A percentile compares a stretch with the other conserved stretches of the same genome.
Evolutionary conservation across 2,888 invertebrate species (phyloP).

Genomic region (Cecidostiba fungosa): DNA sequence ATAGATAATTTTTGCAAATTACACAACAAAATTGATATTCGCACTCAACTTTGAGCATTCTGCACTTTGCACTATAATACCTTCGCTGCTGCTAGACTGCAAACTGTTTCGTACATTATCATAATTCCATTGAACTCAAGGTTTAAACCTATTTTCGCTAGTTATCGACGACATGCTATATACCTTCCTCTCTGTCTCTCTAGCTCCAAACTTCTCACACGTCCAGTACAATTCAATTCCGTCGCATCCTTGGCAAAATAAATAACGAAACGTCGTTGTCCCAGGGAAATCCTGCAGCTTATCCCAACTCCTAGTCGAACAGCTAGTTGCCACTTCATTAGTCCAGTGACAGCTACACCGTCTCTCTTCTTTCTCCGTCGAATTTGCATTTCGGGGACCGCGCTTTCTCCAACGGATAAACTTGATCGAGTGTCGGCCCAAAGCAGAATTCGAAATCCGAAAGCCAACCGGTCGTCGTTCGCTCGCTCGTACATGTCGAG

Average conservation of each 20-base stretch:
- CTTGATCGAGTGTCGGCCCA: conserved; percentile 66
- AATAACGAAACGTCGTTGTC: conserved; percentile 18
- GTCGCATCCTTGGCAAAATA: conserved; percentile 12
- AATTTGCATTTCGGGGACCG: conserved; percentile 34
- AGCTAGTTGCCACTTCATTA: conserved; percentile 54
- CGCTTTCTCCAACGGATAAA: conserved; percentile 65
- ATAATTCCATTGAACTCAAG: conserved; percentile 6
- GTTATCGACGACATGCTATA: neutral
- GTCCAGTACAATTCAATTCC: conserved; percentile 13
- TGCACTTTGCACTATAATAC: neutral
- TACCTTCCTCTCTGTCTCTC: neutral
- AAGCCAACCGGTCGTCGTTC: conserved; percentile 58
- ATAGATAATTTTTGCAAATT: neutral
- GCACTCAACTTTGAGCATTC: neutral
- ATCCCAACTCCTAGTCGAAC: conserved; percentile 6
- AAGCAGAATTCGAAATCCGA: conserved; percentile 67
- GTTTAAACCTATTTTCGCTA: neutral
- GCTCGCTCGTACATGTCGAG: conserved; percentile 69
- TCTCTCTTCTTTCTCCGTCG: neutral
- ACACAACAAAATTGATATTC: neutral
- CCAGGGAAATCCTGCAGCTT: neutral
- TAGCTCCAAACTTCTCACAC: neutral
- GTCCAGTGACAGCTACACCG: neutral
- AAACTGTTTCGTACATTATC: neutral
- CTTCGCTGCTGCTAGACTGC: neutral